phyloP scores from a whole-genome alignment of 2,797 vertebrate genomes.

The Clamator glandarius region DNA sequence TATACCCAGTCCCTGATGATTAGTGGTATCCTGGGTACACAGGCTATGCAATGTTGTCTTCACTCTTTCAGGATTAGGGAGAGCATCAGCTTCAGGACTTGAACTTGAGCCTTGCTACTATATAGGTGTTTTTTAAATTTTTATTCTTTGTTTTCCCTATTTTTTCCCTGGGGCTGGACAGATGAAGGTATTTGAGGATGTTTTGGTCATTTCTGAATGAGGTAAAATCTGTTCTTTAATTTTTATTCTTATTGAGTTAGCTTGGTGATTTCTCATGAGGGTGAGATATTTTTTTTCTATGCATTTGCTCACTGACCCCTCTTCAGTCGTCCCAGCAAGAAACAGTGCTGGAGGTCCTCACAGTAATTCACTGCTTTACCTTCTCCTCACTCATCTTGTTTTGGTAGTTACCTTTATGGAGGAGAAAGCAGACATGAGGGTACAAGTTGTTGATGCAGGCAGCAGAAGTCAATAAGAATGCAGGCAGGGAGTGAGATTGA shows the following conservation, averaged over 20 bases:
- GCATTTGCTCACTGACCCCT: neutral
- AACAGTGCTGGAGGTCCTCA: neutral
- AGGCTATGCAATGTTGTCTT: slow-evolving; percentile 13
- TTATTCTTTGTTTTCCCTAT: neutral
- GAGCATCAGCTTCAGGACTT: slow-evolving; percentile 18
- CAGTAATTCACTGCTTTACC: neutral
- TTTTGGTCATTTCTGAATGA: neutral
- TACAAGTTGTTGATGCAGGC: slow-evolving; percentile 61
- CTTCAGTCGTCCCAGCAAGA: neutral
- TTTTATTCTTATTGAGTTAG: neutral
- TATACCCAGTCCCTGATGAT: neutral
- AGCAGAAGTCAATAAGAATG: slow-evolving; percentile 74
- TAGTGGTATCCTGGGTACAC: neutral
- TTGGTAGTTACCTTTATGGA: slow-evolving; percentile 46
- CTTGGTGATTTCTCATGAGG: neutral
- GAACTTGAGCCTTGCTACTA: neutral
- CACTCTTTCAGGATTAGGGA: slow-evolving; percentile 38
- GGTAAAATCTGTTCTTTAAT: neutral
- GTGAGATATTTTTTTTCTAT: neutral
- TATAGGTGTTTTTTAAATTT: neutral
- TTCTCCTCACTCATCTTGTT: neutral
- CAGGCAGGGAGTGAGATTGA: slow-evolving; percentile 72
- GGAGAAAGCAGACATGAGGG: slow-evolving; percentile 49
- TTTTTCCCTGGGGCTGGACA: neutral
- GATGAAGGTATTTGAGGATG: neutral